A percentile compares a stretch with the other conserved stretches of the same genome.
Evolutionary conservation across 2,797 vertebrate genomes (phyloP).

Genomic region (Poeciliopsis gracilis): DNA sequence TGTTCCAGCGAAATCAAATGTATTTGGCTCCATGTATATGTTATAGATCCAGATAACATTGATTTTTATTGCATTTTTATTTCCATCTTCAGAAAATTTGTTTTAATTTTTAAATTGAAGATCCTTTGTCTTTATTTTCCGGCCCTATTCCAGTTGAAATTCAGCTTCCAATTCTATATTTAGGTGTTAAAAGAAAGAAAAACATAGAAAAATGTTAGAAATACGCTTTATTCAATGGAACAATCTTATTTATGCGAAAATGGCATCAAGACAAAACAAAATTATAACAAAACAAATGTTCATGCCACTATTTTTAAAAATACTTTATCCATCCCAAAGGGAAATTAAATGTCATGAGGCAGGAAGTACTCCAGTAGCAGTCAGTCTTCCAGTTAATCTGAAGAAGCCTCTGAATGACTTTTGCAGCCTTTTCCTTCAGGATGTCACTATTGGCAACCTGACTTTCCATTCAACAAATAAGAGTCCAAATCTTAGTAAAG

Average conservation of each 20-base stretch:
- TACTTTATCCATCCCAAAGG: neutral
- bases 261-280: neutral
- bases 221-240: neutral
- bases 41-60: too few species aligned
- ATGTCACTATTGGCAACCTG: neutral
- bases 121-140: neutral
- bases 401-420: neutral
- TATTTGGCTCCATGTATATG: neutral
- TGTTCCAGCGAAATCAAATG: neutral
- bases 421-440: neutral
- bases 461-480: constrained; percentile 11
- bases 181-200: neutral
- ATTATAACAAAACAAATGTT: neutral
- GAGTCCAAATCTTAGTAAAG: neutral
- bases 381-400: neutral
- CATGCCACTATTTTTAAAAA: neutral
- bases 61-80: neutral
- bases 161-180: neutral
- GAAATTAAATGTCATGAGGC: neutral
- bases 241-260: neutral
- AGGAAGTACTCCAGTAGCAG: neutral
- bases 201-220: neutral
- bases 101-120: neutral
- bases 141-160: neutral
- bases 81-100: neutral